A percentile compares a stretch with the other conserved stretches of the same genome.
Evolutionary conservation across 2,888 invertebrate species (phyloP).

Genomic region (Temnothorax unifasciatus): DNA sequence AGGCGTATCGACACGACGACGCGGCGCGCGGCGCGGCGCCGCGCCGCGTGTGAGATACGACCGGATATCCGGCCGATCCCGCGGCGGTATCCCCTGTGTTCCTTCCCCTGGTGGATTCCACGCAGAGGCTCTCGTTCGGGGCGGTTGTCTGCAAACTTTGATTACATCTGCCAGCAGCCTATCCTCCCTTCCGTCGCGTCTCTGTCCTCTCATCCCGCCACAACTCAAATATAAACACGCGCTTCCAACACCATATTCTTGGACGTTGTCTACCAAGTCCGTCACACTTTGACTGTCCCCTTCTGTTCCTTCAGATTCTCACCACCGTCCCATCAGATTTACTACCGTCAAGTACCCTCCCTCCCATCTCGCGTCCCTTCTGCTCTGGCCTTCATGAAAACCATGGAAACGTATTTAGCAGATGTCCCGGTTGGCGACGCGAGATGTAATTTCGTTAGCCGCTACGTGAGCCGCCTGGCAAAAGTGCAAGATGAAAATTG

Average conservation of each 20-base stretch:
- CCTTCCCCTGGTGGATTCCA: slow-evolving; percentile 19
- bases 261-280: slow-evolving; percentile 50
- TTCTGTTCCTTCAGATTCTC: slow-evolving; percentile 26
- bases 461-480: slow-evolving; percentile 74
- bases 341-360: slow-evolving; percentile 37
- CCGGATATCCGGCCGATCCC: slow-evolving; percentile 76
- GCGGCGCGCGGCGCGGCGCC: background rate
- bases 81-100: slow-evolving; percentile 69
- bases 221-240: slow-evolving; percentile 69
- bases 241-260: slow-evolving; percentile 70
- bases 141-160: slow-evolving; percentile 83
- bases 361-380: slow-evolving; percentile 1
- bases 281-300: slow-evolving; percentile 24
- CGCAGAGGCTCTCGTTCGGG: slow-evolving; percentile 66
- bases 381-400: slow-evolving; percentile 50
- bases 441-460: slow-evolving; percentile 75
- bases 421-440: slow-evolving; percentile 70
- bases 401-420: slow-evolving; percentile 74
- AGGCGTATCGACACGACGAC: slow-evolving; percentile 45
- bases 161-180: slow-evolving; percentile 80
- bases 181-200: background rate
- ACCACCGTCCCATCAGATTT: slow-evolving; percentile 60
- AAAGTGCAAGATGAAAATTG: slow-evolving; percentile 69
- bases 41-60: slow-evolving; percentile 52
- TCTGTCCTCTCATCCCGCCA: slow-evolving; percentile 61